Evolutionary conservation across 2,888 invertebrate species (phyloP).

Genomic region (Clanis bilineata): DNA sequence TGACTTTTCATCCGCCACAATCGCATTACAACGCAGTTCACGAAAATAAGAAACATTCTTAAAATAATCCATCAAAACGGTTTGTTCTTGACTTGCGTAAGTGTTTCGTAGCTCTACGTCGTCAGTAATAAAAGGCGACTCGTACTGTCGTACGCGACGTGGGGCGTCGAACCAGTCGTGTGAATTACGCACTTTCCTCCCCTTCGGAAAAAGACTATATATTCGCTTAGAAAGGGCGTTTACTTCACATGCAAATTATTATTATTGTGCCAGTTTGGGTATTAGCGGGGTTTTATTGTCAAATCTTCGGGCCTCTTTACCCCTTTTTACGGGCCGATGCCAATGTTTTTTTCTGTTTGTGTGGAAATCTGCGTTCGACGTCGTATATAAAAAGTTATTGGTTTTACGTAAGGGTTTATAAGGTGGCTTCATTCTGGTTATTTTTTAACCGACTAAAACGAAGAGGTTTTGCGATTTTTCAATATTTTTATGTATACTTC

Average conservation of each 20-base stretch:
- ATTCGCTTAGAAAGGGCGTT: constrained; percentile 50
- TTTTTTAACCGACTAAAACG: no score
- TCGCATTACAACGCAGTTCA: background rate
- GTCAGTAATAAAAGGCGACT: constrained; percentile 42
- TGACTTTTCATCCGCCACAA: background rate
- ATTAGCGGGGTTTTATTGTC: constrained; percentile 57
- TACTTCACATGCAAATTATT: constrained; percentile 67
- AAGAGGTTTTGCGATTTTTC: no score
- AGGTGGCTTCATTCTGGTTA: no score
- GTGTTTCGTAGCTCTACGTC: constrained; percentile 37
- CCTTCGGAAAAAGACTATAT: constrained; percentile 45
- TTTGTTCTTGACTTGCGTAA: background rate
- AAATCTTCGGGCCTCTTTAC: constrained; percentile 35
- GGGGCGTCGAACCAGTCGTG: constrained; percentile 41
- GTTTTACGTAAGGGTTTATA: background rate
- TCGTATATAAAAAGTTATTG: constrained; percentile 19
- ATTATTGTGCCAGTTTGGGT: constrained; percentile 60
- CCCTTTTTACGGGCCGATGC: constrained; percentile 38
- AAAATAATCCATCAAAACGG: background rate
- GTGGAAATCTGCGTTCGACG: constrained; percentile 31
- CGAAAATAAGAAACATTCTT: background rate
- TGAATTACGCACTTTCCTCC: constrained; percentile 43
- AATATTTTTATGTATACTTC: no score
- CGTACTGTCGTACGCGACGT: constrained; percentile 31
- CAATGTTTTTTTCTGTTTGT: constrained; percentile 34